Evolutionary conservation across 2,113 vertebrate species (phyloP).

Genomic region (Lophotis ruficrista): DNA sequence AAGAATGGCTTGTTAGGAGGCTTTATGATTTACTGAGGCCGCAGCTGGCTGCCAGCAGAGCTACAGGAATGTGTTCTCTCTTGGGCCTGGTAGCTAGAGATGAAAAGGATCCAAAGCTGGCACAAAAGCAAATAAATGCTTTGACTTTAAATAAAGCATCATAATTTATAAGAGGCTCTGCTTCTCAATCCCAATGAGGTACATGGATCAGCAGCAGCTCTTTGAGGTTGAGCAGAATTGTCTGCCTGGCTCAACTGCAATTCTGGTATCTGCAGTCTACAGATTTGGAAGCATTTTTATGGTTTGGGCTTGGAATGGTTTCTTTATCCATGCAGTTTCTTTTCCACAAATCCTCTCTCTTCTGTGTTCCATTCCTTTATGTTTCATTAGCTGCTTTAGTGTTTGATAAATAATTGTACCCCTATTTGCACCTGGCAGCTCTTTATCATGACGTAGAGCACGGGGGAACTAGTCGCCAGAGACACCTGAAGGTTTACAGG

Average conservation of each 20-base stretch:
- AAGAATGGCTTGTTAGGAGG: conserved; percentile 76
- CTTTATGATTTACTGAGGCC: conserved; percentile 79
- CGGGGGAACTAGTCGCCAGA: neutral
- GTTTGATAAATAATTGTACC: conserved; percentile 25
- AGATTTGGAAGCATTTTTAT: conserved; percentile 54
- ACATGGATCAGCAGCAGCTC: conserved; percentile 64
- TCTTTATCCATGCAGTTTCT: neutral
- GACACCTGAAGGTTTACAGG: conserved; percentile 10
- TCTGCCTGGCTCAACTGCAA: conserved; percentile 46
- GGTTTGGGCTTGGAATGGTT: conserved; percentile 2
- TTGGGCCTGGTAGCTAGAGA: conserved; percentile 76
- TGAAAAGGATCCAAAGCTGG: conserved; percentile 81
- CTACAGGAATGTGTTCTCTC: conserved; percentile 77
- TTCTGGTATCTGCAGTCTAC: conserved; percentile 55
- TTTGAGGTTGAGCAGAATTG: conserved; percentile 70
- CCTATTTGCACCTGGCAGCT: conserved; percentile 19
- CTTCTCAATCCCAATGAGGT: conserved; percentile 62
- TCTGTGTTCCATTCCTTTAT: neutral
- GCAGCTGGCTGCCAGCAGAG: conserved; percentile 81
- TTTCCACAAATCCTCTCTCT: neutral
- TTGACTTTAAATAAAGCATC: conserved; percentile 81
- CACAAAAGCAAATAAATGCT: conserved; percentile 81
- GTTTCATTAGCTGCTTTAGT: conserved; percentile 43
- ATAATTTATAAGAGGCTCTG: conserved; percentile 76
- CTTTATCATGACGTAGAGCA: neutral